Evolutionary conservation across 2,797 vertebrate genomes (phyloP).

Genomic region (Hozukius guyotensis): DNA sequence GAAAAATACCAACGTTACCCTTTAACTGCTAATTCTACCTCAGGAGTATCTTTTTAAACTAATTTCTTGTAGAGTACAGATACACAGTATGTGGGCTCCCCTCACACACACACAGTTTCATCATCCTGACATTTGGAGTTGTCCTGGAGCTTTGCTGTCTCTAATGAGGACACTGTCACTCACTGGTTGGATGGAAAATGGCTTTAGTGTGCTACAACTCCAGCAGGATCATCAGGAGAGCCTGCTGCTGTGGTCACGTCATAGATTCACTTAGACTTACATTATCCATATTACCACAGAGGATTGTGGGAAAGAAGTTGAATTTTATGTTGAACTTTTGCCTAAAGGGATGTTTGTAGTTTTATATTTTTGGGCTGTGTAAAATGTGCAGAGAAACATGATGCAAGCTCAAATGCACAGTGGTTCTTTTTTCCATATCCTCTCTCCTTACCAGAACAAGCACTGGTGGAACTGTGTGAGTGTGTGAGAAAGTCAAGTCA

Average conservation of each 20-base stretch:
- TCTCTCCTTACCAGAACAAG: neutral
- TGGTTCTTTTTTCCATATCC: neutral
- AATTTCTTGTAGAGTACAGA: neutral
- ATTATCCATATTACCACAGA: no score
- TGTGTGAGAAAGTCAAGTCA: no score
- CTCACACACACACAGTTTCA: neutral
- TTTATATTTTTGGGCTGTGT: neutral
- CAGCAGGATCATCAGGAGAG: neutral
- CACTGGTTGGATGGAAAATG: neutral
- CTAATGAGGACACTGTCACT: slow-evolving; percentile 3
- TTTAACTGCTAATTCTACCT: neutral
- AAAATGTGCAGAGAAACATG: neutral
- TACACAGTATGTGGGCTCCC: neutral
- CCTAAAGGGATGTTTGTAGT: neutral
- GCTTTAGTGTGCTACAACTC: neutral
- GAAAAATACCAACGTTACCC: no score
- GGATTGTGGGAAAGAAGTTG: no score
- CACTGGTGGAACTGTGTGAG: no score
- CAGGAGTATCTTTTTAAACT: no score
- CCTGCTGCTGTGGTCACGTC: neutral
- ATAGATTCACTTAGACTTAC: neutral
- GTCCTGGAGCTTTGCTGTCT: slow-evolving; percentile 4
- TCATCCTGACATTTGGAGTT: slow-evolving; percentile 21
- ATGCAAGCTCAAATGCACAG: neutral
- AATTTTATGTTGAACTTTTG: no score